A percentile compares a stretch with the other conserved stretches of the same genome.
Evolutionary conservation across 2,797 vertebrate species (phyloP).

Genomic region (Lemur catta): DNA sequence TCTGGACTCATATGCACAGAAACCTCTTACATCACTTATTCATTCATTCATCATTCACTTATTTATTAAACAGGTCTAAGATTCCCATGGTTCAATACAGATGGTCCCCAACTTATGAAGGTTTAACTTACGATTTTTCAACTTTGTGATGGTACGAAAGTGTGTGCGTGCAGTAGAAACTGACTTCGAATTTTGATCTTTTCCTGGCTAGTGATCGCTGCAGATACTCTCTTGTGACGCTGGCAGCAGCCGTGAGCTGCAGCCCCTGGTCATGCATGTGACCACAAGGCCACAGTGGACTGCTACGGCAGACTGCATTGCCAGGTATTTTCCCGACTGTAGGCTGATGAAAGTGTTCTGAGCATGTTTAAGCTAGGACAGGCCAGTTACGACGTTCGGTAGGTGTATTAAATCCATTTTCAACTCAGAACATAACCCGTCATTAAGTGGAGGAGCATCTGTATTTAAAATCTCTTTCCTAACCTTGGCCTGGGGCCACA

Average conservation of each 20-base stretch:
- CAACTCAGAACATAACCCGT: neutral
- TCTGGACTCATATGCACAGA: neutral
- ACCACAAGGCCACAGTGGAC: neutral
- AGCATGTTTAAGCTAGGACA: neutral
- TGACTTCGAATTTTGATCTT: neutral
- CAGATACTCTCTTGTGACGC: accelerated
- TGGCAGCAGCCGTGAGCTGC: neutral
- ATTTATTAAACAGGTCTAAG: neutral
- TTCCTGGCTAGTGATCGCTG: neutral
- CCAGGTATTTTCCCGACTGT: neutral
- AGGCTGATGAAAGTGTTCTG: neutral
- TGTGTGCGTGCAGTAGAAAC: neutral
- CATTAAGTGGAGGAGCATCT: neutral
- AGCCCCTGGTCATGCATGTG: neutral
- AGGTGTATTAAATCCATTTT: neutral
- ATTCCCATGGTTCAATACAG: neutral
- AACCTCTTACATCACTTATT: neutral
- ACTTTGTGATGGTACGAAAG: neutral
- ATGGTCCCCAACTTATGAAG: neutral
- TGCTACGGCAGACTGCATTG: no score
- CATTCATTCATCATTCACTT: no score
- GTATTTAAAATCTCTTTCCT: neutral
- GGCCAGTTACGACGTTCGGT: neutral
- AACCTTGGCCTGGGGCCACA: neutral
- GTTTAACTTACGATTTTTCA: neutral